Base-by-base conservation (phyloP, 1,140 invertebrate species). In the Telenomus remus region DNA sequence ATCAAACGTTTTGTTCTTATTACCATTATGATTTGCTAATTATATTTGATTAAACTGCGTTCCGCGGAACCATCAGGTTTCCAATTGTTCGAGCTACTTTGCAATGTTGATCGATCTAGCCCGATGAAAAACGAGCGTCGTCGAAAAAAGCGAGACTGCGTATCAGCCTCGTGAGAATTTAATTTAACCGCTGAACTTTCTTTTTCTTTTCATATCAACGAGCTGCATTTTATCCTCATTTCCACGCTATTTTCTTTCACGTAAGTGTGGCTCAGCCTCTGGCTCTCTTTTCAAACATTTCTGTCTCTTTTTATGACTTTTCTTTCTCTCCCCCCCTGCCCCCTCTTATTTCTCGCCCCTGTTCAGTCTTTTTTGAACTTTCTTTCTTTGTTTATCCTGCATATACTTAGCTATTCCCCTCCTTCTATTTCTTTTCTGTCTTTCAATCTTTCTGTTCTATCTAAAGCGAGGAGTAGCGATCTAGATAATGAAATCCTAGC, bases 221-320 rank as follows among this genome's bases (percentile, higher is more conserved):
- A 84, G 85, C 85, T 84, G 84, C 80, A 85, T 86, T 87, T 86
- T 86, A 86, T 84, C 84, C 84, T 87, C 84, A 86, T 87, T 87
- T 86, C 85, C 85, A 85, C 84, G 85, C 82, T 87, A 85, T 86
- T 87, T 85, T 86, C 81, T 85, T 85, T 85, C 85, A 87, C 84
- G 85, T 85, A 87, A 87, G 83, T 85, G 83, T 84, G 83, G 75
- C 79, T 81, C 80, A 82, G 75, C 75, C 82, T 84, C 77, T 84
- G 78, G 76, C 65, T 79, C 68, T 76, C 68, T 74, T 80, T 74
- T 80, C 66, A 77, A 51, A 79, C 56, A 74, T 60, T 76, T 79
- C 46, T 72, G 39, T 72, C 56, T 77, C 61, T 74, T 54, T 66
- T 57, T 68, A 19, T 47, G 19, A 27, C 55, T 9, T 68, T 61